Evolutionary conservation across 2,797 vertebrate genomes (phyloP), one percentile per base, ranked within the genome.

Genomic region (Eulemur coronatus): DNA sequence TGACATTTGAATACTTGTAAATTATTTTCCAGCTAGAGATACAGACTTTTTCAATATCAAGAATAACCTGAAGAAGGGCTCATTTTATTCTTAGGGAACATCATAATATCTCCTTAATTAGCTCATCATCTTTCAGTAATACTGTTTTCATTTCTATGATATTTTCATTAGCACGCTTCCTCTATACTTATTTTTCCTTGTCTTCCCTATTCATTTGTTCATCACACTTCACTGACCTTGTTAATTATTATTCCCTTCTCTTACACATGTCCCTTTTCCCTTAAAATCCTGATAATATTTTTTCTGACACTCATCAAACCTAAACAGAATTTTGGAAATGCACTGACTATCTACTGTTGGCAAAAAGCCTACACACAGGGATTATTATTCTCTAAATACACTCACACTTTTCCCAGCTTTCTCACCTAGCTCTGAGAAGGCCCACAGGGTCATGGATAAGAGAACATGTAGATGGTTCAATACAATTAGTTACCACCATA

Each of bases 191-290:
- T n/a, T 73, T 61, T 67, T 75, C 94, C 6, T 41, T 63, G 4
- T 57, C 50, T 90, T 72, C 46, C 85, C 20, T 50, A 89, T 46
- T 8, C 18, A 57, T 59, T 73, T 50, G 7, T 52, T 89, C 67
- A 57, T 26, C 24, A 67, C 26, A 43, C 13, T 72, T 81, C 70
- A 65, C 12, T 81, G 52, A 24, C 43, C 10, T 92, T 84, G 9
- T 61, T 94, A 92, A 86, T 92, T 65, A 92, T 41, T 82, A 70
- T 97, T 81, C 46, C 52, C 28, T 92, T 96, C 35, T 81, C 46
- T 84, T 72, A 75, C 17, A 67, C 10, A 65, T 7, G 17, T 61
- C 38, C 55, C 73, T 86, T 91, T 92, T 52, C 75, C 84, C 59
- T 94, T 91, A 91, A 18, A 80, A 48, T 84, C 43, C 20, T 89